phyloP scores from a whole-genome alignment of 2,888 invertebrate genomes.

The Caenorhabditis sp. region DNA sequence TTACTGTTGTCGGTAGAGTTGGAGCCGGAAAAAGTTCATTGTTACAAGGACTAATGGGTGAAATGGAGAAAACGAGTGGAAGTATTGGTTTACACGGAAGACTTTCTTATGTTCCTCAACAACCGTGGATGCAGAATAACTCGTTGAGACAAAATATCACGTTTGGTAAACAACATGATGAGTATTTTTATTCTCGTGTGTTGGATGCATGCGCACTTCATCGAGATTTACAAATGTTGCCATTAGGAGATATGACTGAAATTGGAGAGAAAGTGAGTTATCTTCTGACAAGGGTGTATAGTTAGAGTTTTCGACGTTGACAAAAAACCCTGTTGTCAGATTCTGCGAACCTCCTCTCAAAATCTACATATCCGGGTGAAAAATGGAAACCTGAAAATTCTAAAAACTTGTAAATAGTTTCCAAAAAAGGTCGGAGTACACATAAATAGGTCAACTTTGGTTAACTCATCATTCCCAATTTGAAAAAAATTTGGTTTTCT shows the following conservation, averaged over 20 bases:
- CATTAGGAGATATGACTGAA: conserved; percentile 65
- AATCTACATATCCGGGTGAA: too few species aligned
- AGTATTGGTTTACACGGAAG: conserved; percentile 72
- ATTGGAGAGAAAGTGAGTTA: conserved; percentile 66
- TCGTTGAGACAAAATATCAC: conserved; percentile 90
- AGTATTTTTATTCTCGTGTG: conserved; percentile 67
- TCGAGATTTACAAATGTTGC: conserved; percentile 60
- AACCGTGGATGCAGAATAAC: conserved; percentile 98
- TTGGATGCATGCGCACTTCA: conserved; percentile 65
- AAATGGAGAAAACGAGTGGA: conserved; percentile 75
- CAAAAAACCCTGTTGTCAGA: too few species aligned
- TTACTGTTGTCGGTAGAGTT: conserved; percentile 68
- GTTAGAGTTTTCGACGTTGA: background rate
- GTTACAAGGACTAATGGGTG: conserved; percentile 79
- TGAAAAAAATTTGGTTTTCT: too few species aligned
- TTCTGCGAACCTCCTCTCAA: too few species aligned
- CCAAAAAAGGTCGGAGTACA: too few species aligned
- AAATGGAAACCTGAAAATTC: too few species aligned
- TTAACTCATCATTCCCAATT: too few species aligned
- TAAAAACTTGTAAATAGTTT: too few species aligned
- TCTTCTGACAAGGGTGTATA: too few species aligned
- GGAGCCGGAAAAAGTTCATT: conserved; percentile 74
- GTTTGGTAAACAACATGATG: conserved; percentile 75
- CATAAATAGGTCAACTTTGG: too few species aligned
- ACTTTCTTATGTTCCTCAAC: conserved; percentile 88